Percentiles rank a stretch among this genome's conserved stretches.
Evolutionary conservation across 2,797 vertebrate genomes (phyloP).

Genomic region (Parauchenoglanis punctatus): DNA sequence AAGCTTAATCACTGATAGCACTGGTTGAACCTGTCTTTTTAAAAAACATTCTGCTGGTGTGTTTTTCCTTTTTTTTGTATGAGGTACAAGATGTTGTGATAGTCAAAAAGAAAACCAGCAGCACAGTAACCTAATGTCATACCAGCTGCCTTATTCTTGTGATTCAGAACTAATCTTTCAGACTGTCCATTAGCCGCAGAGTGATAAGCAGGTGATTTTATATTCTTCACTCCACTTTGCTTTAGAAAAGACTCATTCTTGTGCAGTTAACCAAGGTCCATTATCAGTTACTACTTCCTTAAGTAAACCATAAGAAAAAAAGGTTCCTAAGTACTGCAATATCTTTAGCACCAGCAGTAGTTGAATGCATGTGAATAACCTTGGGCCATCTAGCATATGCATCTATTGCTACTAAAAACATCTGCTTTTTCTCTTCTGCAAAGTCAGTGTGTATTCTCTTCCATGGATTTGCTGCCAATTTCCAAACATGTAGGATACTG

Average conservation of each 20-base stretch:
- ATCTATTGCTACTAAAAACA: constrained; percentile 2
- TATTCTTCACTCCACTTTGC: neutral
- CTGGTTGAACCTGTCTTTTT: neutral
- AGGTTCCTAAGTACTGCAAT: neutral
- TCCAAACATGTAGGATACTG: constrained; percentile 31
- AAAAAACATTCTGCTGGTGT: neutral
- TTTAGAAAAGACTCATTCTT: neutral
- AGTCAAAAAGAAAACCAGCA: neutral
- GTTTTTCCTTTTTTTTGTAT: neutral
- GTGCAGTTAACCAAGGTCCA: constrained; percentile 3
- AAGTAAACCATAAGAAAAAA: neutral
- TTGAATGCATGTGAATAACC: neutral
- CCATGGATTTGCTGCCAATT: constrained; percentile 10
- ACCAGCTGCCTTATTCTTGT: constrained; percentile 11
- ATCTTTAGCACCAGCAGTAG: neutral
- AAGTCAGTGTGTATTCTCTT: neutral
- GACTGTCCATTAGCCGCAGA: constrained; percentile 29
- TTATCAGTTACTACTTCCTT: constrained; percentile 9
- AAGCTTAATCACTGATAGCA: neutral
- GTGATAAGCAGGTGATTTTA: constrained; percentile 18
- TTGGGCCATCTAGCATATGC: constrained; percentile 12
- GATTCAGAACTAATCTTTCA: constrained; percentile 26
- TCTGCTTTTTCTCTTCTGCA: neutral
- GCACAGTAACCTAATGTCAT: neutral
- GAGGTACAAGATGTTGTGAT: neutral